Percentiles rank a stretch among this genome's conserved stretches.
Conservation (phyloP, 2,888 invertebrate genomes). For the Lacanobia oleracea region DNA sequence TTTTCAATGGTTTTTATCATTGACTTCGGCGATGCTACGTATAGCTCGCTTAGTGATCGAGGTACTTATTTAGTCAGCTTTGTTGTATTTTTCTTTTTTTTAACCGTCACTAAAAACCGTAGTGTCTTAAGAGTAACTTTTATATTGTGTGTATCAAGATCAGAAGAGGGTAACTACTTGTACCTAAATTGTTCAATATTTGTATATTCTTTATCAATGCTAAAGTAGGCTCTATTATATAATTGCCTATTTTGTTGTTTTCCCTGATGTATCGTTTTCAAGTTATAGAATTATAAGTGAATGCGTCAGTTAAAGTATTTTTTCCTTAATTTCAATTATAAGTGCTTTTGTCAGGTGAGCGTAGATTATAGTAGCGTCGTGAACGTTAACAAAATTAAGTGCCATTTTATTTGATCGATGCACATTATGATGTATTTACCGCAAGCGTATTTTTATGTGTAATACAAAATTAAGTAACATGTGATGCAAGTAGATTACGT, state of each 20-base stretch:
- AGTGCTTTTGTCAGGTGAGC: constrained; percentile 58
- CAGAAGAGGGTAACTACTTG: constrained; percentile 64
- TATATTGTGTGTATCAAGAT: constrained; percentile 60
- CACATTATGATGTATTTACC: constrained; percentile 72
- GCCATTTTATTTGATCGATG: constrained; percentile 84
- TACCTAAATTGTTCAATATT: constrained; percentile 66
- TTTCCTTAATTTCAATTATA: constrained; percentile 50
- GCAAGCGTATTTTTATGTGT: constrained; percentile 57
- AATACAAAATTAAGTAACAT: constrained; percentile 59
- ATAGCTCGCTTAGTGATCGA: constrained; percentile 55
- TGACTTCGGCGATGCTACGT: constrained; percentile 48
- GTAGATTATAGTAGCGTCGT: constrained; percentile 67
- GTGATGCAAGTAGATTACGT: constrained; percentile 64
- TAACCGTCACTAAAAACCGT: constrained; percentile 51
- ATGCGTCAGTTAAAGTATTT: constrained; percentile 38
- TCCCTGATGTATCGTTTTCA: constrained; percentile 33
- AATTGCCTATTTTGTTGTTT: constrained; percentile 44
- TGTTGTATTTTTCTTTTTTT: constrained; percentile 57
- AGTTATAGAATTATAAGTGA: constrained; percentile 34
- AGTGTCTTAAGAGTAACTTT: constrained; percentile 60
- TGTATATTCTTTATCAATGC: constrained; percentile 51
- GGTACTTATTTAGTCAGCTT: constrained; percentile 68
- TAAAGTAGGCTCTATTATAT: constrained; percentile 38
- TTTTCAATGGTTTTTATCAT: constrained; percentile 61
- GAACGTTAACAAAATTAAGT: constrained; percentile 84